phyloP scores from a whole-genome alignment of 2,888 invertebrate genomes.

The Adela reaumurella region DNA sequence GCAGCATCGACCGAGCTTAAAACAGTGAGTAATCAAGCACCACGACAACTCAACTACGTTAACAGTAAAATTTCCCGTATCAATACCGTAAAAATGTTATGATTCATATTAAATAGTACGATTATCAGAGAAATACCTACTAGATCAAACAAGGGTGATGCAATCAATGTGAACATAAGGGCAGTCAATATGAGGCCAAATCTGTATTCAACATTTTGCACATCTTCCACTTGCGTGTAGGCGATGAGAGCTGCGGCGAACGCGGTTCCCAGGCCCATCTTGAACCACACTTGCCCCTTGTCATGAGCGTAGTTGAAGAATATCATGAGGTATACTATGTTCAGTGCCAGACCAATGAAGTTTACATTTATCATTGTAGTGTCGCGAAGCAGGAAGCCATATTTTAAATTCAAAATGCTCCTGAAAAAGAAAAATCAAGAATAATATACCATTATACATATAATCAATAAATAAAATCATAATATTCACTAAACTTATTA shows the following conservation, averaged over 20 bases:
- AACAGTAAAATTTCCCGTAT: too few species aligned
- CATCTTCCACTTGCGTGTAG: conserved; percentile 65
- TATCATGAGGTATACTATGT: conserved; percentile 61
- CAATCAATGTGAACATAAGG: conserved; percentile 63
- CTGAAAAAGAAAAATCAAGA: too few species aligned
- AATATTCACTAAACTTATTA: too few species aligned
- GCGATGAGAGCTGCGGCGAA: conserved; percentile 58
- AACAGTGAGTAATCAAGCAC: too few species aligned
- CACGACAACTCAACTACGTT: too few species aligned
- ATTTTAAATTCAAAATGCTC: conserved; percentile 70
- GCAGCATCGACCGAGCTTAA: too few species aligned
- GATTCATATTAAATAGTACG: too few species aligned
- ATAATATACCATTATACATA: too few species aligned
- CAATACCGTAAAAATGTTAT: too few species aligned
- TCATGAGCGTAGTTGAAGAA: conserved; percentile 64
- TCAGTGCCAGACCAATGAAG: conserved; percentile 67
- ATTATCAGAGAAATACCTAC: conserved; percentile 38
- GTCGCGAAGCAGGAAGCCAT: conserved; percentile 71
- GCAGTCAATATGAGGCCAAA: conserved; percentile 69
- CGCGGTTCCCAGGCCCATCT: conserved; percentile 52
- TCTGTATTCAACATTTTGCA: conserved; percentile 61
- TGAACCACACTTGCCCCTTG: conserved; percentile 50
- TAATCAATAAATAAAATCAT: too few species aligned
- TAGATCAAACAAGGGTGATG: conserved; percentile 66
- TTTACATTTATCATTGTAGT: conserved; percentile 76